Evolutionary conservation across 2,113 vertebrate genomes (phyloP).

Genomic region (Pholis gunnellus): DNA sequence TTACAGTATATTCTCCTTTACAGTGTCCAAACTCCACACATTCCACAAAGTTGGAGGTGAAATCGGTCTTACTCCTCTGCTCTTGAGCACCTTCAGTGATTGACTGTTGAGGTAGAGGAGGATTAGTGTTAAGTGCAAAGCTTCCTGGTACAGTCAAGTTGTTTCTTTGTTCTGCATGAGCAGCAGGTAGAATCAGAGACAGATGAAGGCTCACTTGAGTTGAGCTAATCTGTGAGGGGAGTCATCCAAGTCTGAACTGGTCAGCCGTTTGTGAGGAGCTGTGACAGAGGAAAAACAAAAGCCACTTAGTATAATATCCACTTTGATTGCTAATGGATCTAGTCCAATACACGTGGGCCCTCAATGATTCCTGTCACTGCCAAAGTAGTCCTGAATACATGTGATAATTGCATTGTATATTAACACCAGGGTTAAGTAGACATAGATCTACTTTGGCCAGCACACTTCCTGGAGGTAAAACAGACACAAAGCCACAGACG

Average conservation of each 20-base stretch:
- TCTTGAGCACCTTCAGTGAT: conserved; percentile 29
- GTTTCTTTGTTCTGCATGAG: conserved; percentile 38
- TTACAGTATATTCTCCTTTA: conserved; percentile 9
- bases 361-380: background rate
- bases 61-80: background rate
- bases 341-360: background rate
- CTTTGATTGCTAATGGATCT: background rate
- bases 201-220: conserved; percentile 16
- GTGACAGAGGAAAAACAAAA: background rate
- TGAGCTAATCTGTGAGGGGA: conserved; percentile 44
- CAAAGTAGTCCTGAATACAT: background rate
- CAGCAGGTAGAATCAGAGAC: conserved; percentile 20
- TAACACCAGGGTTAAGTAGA: conserved; percentile 21
- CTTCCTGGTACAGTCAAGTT: background rate
- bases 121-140: conserved; percentile 30
- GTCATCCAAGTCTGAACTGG: conserved; percentile 60
- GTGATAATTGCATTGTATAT: conserved; percentile 15
- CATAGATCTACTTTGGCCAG: conserved; percentile 21
- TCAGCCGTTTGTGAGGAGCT: conserved; percentile 66
- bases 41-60: background rate
- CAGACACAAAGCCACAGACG: conserved; percentile 34
- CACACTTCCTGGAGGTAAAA: conserved; percentile 34
- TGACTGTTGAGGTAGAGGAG: conserved; percentile 54
- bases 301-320: too few relatives aligned
- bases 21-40: conserved; percentile 19